Base-by-base conservation (phyloP, 2,797 vertebrate species). In the Liparis tanakae region DNA sequence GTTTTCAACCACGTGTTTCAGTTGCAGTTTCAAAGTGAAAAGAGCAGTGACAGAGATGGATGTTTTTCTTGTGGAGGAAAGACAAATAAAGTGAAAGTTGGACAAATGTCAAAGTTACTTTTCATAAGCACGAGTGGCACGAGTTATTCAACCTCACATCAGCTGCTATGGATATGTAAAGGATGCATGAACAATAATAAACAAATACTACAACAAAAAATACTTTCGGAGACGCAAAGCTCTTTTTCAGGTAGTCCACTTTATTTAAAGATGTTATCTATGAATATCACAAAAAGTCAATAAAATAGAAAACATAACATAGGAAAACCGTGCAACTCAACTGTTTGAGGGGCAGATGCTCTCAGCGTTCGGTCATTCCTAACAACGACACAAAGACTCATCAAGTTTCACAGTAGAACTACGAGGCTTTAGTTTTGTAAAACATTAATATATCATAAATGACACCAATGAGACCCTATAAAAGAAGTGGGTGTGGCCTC, bases 261-360 rank as follows among this genome's bases (percentile, higher is more conserved):
- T 87, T 82, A 88, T 86, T 85, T 44, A 20, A 76, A 62, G 67
- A 75, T 67, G 60, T 18, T 59, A 34, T 69, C 22, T 37, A 69
- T 39, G 15, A 62, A 71, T 39, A 74, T 62, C 57, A 78, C 37
- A 66, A 51, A 68, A 67, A 51, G 46, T 59, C n/a, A 58, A 57
- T 71, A 7, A 54, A 64, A 72, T 60, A 74, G 57, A 83, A 71
- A 76, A 85, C 37, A 73, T 69, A 67, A 64, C 51, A 63, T 65
- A 76, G 60, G 74, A 78, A 82, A 44, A 14, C 59, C 34, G 62
- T 65, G 63, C 67, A 34, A 58, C 30, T 59, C 17, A 74, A 65
- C 36, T 67, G 59, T 68, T 68, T 50, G 57, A 70, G 43, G 54
- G 72, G 33, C 46, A 48, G 12, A 44, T 62, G 60, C 74, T 67